phyloP scores from a whole-genome alignment of 2,888 invertebrate genomes.

The Lacanobia wlatinum region DNA sequence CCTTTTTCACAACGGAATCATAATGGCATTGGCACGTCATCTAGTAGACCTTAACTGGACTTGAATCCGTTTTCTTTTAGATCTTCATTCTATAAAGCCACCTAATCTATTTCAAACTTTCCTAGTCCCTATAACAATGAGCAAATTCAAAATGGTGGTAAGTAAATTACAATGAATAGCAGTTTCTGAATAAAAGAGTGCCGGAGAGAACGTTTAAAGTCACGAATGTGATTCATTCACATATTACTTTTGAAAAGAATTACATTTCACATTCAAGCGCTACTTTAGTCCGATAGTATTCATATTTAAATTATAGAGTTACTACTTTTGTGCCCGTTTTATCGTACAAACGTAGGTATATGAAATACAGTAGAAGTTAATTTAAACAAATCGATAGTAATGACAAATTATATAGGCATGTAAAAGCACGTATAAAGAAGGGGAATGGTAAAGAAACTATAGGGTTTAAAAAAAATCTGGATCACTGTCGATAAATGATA shows the following conservation, averaged over 20 bases:
- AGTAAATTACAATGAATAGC: conserved; percentile 54
- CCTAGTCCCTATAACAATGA: conserved; percentile 20
- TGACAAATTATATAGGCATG: no score
- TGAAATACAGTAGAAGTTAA: no score
- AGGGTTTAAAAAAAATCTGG: no score
- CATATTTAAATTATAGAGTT: conserved; percentile 17
- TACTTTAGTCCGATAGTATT: conserved; percentile 7
- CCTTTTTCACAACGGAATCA: no score
- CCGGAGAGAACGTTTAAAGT: conserved; percentile 63
- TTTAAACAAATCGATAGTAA: no score
- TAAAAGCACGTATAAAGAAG: no score
- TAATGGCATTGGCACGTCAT: no score
- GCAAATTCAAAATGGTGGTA: conserved; percentile 53
- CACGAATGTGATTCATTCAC: conserved; percentile 67
- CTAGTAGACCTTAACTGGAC: no score
- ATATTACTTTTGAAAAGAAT: conserved; percentile 51
- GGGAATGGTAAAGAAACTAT: no score
- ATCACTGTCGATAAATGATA: no score
- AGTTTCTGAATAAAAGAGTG: conserved; percentile 62
- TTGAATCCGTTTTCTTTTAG: no score
- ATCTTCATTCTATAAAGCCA: no score
- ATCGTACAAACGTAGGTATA: not conserved
- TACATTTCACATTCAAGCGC: conserved; percentile 46
- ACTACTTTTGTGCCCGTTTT: not conserved
- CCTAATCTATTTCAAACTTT: conserved; percentile 14